Evolutionary conservation across 2,113 vertebrate species (phyloP), one percentile per base, ranked within the genome.

Genomic region (Gobio gobio): DNA sequence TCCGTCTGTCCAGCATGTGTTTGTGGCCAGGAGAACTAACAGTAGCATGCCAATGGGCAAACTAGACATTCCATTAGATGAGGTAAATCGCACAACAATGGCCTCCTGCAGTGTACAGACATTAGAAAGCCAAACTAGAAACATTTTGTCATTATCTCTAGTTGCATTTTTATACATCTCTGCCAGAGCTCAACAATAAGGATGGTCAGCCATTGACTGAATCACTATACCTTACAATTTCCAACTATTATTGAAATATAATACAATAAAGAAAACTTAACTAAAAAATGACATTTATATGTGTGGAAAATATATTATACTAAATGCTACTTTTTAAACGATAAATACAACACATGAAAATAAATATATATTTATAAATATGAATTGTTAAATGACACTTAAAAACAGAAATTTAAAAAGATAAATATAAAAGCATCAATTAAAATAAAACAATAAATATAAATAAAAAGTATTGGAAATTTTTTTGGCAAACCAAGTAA

Each of bases 1-100:
- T 86, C 95, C 96, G 0, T 93, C 93, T 0, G 40, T 99, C 86
- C 93, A 92, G 84, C 91, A 93, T 0, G 94, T 99, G 76, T 95
- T 98, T 51, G 96, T 98, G 86, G 94, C 94, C 83, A 96, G 94
- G 85, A 95, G 97, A 92, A 98, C 97, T 1, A 92, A 95, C 22
- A 94, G 88, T 22, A 92, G 92, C 51, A 91, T 95, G 49, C 91
- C 86, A 36, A 96, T 97, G 96, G 92, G 95, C 49, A 75, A 90
- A 26, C 88, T 78, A 88, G 97, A 98, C 82, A 61, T 97, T 72
- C 88, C 89, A 1, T 94, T 98, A 5, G 97, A 98, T 66, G 93
- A 99, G 93, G 97, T 98, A 91, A 78, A n/a, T n/a, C 47, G 10
- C 26, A 51, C 45, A 82, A 36, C 26, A 77, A 20, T 54, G 24